Base-by-base conservation (phyloP, 2,888 invertebrate genomes). In the Latrodectus hesperus region DNA sequence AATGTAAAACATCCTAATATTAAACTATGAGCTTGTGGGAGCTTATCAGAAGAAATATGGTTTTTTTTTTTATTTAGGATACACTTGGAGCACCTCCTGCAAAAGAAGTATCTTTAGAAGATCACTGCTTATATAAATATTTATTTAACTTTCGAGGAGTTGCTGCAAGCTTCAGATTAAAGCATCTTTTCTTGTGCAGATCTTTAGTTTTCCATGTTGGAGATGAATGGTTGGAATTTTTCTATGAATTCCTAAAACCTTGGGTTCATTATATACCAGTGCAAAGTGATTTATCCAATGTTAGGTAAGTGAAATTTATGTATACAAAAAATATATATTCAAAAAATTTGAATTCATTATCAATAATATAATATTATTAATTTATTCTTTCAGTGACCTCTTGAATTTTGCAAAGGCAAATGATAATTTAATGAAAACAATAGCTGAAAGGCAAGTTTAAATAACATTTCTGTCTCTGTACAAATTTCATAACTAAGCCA, bases 191-290 rank as follows among this genome's bases (percentile, higher is more conserved):
- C 91, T 93, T 99, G 0, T 99, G 99, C 92, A 95, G 95, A 90
- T 98, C 98, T 0, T 92, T 98, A 65, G 96, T 99, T 0, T 97
- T 98, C 91, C 98, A 99, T 92, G 97, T 98, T 1, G 98, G 98
- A 0, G 94, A 96, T 90, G 96, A 98, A 90, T 99, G 98, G 98
- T 93, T 95, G 65, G 99, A 99, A 93, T 99, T 99, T 92, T 99
- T 97, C 92, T 99, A 99, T 92, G 94, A 95, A 5, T 94, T 95
- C 12, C 92, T 99, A 91, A 96, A 96, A 92, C 98, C 98, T 0
- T 99, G 99, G 99, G 94, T 98, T 67, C 99, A 99, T 93, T 99
- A 97, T 92, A 94, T 99, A 90, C 99, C 99, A 0, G 94, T 99
- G 0, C 94, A 94, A 89, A 95, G 95, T 51, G 93, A 94, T 90